Conservation (phyloP, 2,797 vertebrate genomes). For the Myotis myotis region DNA sequence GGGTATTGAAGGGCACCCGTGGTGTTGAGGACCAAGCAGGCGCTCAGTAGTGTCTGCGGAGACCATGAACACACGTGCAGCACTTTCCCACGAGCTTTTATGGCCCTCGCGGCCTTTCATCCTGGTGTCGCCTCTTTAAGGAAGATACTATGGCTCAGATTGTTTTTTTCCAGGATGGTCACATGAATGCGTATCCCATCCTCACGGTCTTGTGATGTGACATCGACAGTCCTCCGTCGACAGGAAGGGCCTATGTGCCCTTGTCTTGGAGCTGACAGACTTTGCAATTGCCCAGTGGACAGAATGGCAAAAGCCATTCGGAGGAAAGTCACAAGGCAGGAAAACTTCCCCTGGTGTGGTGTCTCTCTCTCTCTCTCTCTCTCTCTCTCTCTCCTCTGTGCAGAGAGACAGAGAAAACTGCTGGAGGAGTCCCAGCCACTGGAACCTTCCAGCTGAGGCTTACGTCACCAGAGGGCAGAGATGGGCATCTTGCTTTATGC, state of each 20-base stretch:
- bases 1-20: background rate
- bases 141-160: background rate
- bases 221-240: rapidly evolving
- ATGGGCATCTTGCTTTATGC: rapidly evolving
- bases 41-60: too few relatives aligned
- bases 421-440: background rate
- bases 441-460: background rate
- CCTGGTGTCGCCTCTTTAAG: background rate
- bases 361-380: background rate
- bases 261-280: background rate
- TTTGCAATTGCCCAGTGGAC: background rate
- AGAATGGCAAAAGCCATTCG: background rate
- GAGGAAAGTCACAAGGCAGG: background rate
- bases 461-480: rapidly evolving
- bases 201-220: background rate
- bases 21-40: background rate
- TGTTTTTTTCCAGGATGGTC: background rate
- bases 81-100: too few relatives aligned
- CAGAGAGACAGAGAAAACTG: background rate
- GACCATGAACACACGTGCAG: rapidly evolving
- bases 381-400: rapidly evolving
- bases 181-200: rapidly evolving
- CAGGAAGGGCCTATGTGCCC: background rate
- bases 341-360: background rate
- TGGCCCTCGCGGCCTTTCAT: background rate